Base-by-base conservation (phyloP, 2,888 invertebrate species). In the Dascillus cervinus region DNA sequence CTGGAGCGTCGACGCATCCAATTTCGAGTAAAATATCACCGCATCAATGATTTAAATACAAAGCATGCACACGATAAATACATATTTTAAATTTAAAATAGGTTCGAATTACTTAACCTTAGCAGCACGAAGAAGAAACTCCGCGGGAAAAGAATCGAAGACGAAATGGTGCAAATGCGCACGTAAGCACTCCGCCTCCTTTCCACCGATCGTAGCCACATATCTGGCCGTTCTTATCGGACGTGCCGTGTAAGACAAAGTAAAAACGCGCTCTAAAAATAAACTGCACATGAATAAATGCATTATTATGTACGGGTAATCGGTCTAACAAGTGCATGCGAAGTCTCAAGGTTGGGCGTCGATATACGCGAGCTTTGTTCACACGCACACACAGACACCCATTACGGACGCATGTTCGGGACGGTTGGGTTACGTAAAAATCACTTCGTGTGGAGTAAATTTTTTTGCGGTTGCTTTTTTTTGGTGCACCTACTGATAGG, bases 261-360 rank as follows among this genome's bases (percentile, higher is more conserved):
- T 20, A 21, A 26, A 32, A 26, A 13, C 19, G 10, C 21, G 9
- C 17, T 14, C 12, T 30, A 23, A 40, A 40, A 36, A 35, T 39
- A 32, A 31, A 33, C 23, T 38, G 26, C 34, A 15, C 34, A 41
- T 38, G 37, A 41, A 41, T 41, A 41, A 38, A 41, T 41, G 37
- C 34, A 38, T 37, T 41, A 34, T 37, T 37, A 37, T 37, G 41
- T 34, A 25, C 32, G 22, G 35, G 35, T 35, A 39, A 39, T 39
- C 34, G 39, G 22, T 39, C 27, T 40, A 41, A 41, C 41, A 41
- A 37, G 34, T 35, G 30, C 35, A 39, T 12, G 33, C 25, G 32
- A 35, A 29, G 32, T 29, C 32, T 39, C 38, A 39, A 41, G 41
- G 38, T 32, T 41, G 35, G 24, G 15, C 20, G 17, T 21, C 26